Evolutionary conservation across 2,888 invertebrate species (phyloP).

Genomic region (Lagria hirta): DNA sequence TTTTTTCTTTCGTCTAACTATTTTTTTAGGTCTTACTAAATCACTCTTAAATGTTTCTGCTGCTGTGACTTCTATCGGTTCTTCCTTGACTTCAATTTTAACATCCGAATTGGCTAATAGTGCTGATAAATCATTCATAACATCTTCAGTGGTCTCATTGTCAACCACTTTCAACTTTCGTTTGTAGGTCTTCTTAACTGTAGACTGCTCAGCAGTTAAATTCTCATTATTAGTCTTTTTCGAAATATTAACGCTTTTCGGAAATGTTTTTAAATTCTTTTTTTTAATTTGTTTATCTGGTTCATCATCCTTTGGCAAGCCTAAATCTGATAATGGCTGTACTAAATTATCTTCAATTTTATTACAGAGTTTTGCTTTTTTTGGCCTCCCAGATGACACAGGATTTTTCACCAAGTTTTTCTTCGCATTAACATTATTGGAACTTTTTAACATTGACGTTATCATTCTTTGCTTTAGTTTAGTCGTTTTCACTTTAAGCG

Average conservation of each 20-base stretch:
- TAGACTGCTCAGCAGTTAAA: conserved; percentile 6
- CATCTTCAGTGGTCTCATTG: conserved; percentile 48
- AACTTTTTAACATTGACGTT: conserved; percentile 44
- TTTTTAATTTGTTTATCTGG: conserved; percentile 22
- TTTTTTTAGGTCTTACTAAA: conserved; percentile 37
- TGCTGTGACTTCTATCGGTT: conserved; percentile 15
- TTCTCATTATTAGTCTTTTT: conserved; percentile 21
- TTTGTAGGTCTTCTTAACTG: conserved; percentile 28
- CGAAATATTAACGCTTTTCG: conserved; percentile 26
- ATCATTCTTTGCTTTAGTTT: conserved; percentile 40
- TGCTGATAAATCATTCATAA: conserved; percentile 47
- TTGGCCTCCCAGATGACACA: conserved; percentile 38
- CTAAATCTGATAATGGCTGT: conserved; percentile 48
- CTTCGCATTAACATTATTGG: conserved; percentile 43
- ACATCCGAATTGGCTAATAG: conserved; percentile 43
- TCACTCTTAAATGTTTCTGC: conserved; percentile 40
- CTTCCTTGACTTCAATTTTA: conserved; percentile 36
- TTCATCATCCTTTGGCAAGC: conserved; percentile 42
- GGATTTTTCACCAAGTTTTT: conserved; percentile 50
- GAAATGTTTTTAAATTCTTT: conserved; percentile 27
- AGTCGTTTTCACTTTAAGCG: conserved; percentile 38
- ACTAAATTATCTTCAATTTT: conserved; percentile 36
- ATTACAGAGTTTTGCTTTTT: conserved; percentile 28
- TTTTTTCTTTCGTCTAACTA: conserved; percentile 33
- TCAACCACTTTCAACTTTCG: conserved; percentile 28